Conservation (phyloP, 2,888 invertebrate species). For the Oasisia sp. region DNA sequence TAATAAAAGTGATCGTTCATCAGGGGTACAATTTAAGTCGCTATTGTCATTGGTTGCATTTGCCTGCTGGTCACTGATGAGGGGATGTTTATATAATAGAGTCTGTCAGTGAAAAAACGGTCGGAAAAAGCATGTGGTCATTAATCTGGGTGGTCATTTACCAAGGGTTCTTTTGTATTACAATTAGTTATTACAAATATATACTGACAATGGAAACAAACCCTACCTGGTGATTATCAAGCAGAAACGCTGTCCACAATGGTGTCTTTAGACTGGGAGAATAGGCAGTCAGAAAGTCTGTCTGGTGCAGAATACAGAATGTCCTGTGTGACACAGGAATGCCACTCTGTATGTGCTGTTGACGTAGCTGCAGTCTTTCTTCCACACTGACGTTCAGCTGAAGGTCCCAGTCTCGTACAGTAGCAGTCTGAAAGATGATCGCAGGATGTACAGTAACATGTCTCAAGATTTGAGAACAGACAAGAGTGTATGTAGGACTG, state of each 20-base stretch:
- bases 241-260: slow-evolving; percentile 47
- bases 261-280: slow-evolving; percentile 40
- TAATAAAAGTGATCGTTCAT: no score
- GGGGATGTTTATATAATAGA: no score
- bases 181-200: not conserved
- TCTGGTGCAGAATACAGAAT: slow-evolving; percentile 44
- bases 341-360: slow-evolving; percentile 45
- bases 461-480: not conserved
- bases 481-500: no score
- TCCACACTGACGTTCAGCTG: slow-evolving; percentile 32
- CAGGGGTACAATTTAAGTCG: no score
- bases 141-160: no score
- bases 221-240: not conserved
- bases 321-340: slow-evolving; percentile 37
- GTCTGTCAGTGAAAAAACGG: no score
- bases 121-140: no score
- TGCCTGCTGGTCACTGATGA: no score
- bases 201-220: not conserved
- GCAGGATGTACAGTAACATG: not conserved
- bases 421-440: slow-evolving; percentile 14
- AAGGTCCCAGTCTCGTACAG: slow-evolving; percentile 27
- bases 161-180: not conserved
- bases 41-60: no score
- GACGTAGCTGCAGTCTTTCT: not conserved
- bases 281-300: slow-evolving; percentile 45